Conservation (phyloP, 1,140 invertebrate genomes). For the Parasteatoda tepidariorum region DNA sequence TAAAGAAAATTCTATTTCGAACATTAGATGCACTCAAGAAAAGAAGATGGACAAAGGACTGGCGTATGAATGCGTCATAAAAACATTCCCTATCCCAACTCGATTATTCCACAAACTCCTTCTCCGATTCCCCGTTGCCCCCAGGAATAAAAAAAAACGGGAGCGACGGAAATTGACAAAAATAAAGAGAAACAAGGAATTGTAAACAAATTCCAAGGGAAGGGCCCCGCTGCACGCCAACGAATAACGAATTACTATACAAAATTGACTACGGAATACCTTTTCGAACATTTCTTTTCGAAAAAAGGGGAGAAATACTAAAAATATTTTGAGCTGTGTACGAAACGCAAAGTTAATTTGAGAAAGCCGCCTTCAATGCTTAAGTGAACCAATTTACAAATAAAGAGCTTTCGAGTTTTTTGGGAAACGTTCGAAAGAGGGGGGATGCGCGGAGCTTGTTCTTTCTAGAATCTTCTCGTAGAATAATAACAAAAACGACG, state of each 20-base stretch:
- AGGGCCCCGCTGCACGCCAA: background rate
- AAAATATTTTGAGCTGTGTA: slow-evolving; percentile 32
- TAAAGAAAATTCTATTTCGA: background rate
- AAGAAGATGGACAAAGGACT: background rate
- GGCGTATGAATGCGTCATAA: background rate
- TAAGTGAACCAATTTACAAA: slow-evolving; percentile 59
- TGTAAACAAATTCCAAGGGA: slow-evolving; percentile 50
- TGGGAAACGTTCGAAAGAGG: background rate
- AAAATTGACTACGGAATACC: background rate
- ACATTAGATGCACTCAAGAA: background rate
- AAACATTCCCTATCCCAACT: background rate
- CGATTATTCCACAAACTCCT: background rate
- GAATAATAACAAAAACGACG: slow-evolving; percentile 6
- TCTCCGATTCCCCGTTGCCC: background rate
- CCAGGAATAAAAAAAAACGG: slow-evolving; percentile 24
- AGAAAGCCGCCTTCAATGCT: slow-evolving; percentile 47
- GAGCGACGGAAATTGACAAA: slow-evolving; percentile 1
- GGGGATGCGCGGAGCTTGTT: no score
- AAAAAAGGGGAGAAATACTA: background rate
- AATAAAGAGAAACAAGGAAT: background rate
- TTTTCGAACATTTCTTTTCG: background rate
- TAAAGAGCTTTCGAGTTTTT: slow-evolving; percentile 54
- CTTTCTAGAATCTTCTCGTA: no score
- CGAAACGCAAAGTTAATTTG: slow-evolving; percentile 57
- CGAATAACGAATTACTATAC: slow-evolving; percentile 48